These are phyloP conservation scores for Peromyscus melanophrys DNA, from an alignment of 2,797 vertebrate species.

Conservation along the genomic window DNA sequence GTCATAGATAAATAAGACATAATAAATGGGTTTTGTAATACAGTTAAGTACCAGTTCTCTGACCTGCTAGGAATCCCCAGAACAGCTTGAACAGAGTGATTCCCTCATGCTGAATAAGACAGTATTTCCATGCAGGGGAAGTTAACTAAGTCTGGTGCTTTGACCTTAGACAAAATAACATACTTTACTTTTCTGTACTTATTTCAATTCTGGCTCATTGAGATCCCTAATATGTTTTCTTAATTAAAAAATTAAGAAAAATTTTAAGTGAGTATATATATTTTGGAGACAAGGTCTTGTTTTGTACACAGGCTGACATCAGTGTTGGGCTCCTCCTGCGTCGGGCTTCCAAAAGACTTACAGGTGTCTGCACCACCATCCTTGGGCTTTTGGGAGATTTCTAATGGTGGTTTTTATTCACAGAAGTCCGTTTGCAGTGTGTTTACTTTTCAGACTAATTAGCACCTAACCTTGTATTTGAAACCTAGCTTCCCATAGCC, in stretches of 20 bases:
- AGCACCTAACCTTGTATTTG: conserved; percentile 35
- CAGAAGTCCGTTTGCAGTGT: conserved; percentile 16
- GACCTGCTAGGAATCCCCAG: neutral
- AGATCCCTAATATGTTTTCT: neutral
- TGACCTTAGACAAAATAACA: conserved; percentile 18
- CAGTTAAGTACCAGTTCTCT: neutral
- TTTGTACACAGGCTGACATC: neutral
- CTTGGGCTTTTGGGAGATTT: neutral
- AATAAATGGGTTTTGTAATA: conserved; percentile 52
- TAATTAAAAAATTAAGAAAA: too few species aligned
- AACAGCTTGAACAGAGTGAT: neutral
- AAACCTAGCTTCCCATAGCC: conserved; percentile 36
- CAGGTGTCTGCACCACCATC: neutral
- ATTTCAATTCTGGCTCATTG: conserved; percentile 2
- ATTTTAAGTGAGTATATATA: neutral
- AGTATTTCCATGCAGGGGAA: conserved; percentile 25
- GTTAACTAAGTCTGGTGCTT: conserved; percentile 20
- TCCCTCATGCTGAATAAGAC: conserved; percentile 4
- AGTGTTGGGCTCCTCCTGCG: neutral
- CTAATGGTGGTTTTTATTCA: conserved; percentile 16
- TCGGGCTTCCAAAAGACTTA: neutral
- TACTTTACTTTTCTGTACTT: conserved; percentile 25
- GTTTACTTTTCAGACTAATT: conserved; percentile 64
- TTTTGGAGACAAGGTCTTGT: neutral
- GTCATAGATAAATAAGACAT: neutral